Percentiles rank a stretch among this genome's conserved stretches.
phyloP scores from a whole-genome alignment of 2,888 invertebrate genomes.

The Embidobia sp. region DNA sequence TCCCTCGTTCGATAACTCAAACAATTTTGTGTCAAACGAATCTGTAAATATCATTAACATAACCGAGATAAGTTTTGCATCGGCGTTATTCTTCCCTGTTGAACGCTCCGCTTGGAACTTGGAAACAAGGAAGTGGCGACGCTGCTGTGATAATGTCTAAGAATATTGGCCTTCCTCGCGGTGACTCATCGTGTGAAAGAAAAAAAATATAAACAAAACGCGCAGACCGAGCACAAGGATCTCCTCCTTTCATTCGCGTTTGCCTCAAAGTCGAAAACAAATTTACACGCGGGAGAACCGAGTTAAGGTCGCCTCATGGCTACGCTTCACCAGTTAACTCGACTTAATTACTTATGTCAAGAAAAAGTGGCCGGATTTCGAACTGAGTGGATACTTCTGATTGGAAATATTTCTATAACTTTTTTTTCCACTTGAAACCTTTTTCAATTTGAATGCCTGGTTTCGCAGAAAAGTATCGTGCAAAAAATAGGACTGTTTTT shows the following conservation, averaged over 20 bases:
- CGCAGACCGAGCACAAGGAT: constrained; percentile 35
- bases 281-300: constrained; percentile 3
- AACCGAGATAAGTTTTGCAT: constrained; percentile 23
- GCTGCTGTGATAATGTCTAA: constrained; percentile 35
- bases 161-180: constrained; percentile 46
- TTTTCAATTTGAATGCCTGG: too few species aligned
- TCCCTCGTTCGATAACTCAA: too few species aligned
- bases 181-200: constrained; percentile 33
- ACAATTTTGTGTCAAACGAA: constrained; percentile 10
- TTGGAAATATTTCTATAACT: too few species aligned
- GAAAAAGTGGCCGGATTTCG: constrained; percentile 12
- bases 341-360: constrained; percentile 10
- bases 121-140: constrained; percentile 31
- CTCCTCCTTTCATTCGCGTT: constrained; percentile 36
- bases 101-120: constrained; percentile 1
- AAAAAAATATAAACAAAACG: constrained; percentile 41
- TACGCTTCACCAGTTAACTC: too few species aligned
- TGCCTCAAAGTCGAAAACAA: constrained; percentile 31
- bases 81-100: constrained; percentile 20
- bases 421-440: too few species aligned
- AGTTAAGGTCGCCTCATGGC: constrained; percentile 38
- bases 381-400: too few species aligned
- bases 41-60: constrained; percentile 34
- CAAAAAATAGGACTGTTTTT: too few species aligned
- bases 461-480: too few species aligned